Conservation (phyloP, 2,797 vertebrate genomes). For the Tenualosa thibaudeaui region DNA sequence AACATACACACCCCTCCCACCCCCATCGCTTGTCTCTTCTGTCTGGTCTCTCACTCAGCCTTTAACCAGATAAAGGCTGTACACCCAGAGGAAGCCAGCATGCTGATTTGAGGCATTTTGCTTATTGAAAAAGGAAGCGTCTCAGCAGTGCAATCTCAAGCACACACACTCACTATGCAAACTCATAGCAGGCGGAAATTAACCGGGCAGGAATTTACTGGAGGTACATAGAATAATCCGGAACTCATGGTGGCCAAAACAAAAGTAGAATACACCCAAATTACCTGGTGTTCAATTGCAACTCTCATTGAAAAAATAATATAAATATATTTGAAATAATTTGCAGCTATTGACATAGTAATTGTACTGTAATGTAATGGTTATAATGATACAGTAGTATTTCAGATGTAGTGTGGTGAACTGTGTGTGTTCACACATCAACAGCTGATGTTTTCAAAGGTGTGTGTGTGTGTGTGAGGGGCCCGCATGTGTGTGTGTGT, state of each 20-base stretch:
- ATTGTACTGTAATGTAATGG: too few relatives aligned
- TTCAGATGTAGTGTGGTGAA: background rate
- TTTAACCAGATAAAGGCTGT: slow-evolving; percentile 47
- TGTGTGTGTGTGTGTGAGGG: background rate
- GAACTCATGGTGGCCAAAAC: background rate
- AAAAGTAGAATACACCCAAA: background rate
- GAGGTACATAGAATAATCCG: background rate
- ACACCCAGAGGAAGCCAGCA: slow-evolving; percentile 21
- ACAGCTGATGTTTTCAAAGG: slow-evolving; percentile 49
- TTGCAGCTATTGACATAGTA: background rate
- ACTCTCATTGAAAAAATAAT: background rate
- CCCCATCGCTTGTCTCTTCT: background rate
- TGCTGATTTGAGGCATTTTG: slow-evolving; percentile 45
- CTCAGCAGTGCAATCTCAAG: slow-evolving; percentile 40
- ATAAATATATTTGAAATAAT: background rate
- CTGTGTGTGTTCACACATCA: slow-evolving; percentile 30
- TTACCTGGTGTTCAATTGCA: background rate
- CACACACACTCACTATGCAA: background rate
- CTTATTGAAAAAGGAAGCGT: slow-evolving; percentile 49
- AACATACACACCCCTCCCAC: background rate
- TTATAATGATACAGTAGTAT: background rate
- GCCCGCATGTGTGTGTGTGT: background rate
- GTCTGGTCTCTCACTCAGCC: slow-evolving; percentile 8
- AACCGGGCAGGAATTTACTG: background rate
- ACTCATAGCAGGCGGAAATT: too few relatives aligned